A percentile compares a stretch with the other conserved stretches of the same genome.
Conservation (phyloP, 2,113 vertebrate species). For the Heterocephalus glaber region DNA sequence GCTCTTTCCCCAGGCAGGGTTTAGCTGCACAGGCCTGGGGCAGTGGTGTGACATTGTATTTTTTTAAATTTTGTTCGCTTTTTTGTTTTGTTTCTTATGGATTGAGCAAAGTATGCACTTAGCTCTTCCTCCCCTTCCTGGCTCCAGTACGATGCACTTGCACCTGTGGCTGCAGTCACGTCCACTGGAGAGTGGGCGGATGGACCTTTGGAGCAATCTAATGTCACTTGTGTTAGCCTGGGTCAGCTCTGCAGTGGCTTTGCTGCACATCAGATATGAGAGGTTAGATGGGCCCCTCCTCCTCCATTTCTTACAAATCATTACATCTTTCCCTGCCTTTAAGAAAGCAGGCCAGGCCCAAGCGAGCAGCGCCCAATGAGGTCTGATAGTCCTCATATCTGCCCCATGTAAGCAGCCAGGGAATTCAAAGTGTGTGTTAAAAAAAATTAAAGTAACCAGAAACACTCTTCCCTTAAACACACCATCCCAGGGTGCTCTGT, state of each 20-base stretch:
- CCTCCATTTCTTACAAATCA: background rate
- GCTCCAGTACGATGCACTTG: background rate
- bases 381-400: background rate
- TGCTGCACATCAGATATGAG: background rate
- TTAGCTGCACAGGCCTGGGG: background rate
- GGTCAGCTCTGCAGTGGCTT: background rate
- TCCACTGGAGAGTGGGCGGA: background rate
- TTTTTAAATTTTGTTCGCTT: background rate
- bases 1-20: background rate
- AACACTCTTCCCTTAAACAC: background rate
- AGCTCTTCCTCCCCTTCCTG: background rate
- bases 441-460: background rate
- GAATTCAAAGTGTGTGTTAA: background rate
- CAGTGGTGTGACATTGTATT: background rate
- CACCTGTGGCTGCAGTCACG: background rate
- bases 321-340: background rate
- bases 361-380: background rate
- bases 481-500: background rate
- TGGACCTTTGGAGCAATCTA: background rate
- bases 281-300: background rate
- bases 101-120: background rate
- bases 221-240: background rate
- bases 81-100: background rate
- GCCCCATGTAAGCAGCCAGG: background rate
- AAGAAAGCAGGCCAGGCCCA: background rate